These are phyloP conservation scores for Apostichopus californicus DNA, from an alignment of 35 echinoderm and acorn worm genomes.

Conservation along the genomic window DNA sequence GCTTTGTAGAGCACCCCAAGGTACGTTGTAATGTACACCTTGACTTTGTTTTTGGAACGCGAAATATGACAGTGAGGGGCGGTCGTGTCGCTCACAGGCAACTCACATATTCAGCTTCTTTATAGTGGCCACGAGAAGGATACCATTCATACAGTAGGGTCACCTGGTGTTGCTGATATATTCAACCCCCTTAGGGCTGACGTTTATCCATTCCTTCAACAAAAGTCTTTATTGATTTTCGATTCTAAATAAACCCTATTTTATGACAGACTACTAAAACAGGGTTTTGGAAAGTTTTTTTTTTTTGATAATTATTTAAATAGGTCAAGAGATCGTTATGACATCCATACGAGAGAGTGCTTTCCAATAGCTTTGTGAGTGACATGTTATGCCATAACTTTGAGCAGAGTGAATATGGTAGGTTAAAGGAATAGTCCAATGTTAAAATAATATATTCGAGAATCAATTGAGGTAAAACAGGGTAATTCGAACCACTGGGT, in stretches of 20 bases:
- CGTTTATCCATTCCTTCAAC: background rate
- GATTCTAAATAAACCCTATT: conserved; percentile 30
- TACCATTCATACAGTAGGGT: conserved; percentile 5
- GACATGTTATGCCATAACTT: background rate
- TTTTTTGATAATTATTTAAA: background rate
- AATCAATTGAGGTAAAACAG: background rate
- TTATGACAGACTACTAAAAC: background rate
- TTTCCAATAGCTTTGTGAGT: conserved; percentile 6
- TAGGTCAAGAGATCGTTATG: conserved; percentile 11
- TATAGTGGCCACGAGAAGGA: background rate
- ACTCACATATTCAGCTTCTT: background rate
- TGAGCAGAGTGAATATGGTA: background rate
- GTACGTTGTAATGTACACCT: conserved; percentile 31
- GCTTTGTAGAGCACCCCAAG: conserved; percentile 12
- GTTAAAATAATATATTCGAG: background rate
- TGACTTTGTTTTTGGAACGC: conserved; percentile 36
- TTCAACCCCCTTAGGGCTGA: conserved; percentile 7
- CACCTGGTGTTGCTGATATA: background rate
- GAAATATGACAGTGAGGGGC: background rate
- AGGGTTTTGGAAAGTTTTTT: background rate
- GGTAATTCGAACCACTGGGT: too few species aligned
- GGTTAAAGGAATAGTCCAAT: background rate
- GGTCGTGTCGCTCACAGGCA: background rate
- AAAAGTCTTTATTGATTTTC: conserved; percentile 8
- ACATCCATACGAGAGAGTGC: background rate